Conservation (phyloP, 2,113 vertebrate species). For the Alligator sinensis region DNA sequence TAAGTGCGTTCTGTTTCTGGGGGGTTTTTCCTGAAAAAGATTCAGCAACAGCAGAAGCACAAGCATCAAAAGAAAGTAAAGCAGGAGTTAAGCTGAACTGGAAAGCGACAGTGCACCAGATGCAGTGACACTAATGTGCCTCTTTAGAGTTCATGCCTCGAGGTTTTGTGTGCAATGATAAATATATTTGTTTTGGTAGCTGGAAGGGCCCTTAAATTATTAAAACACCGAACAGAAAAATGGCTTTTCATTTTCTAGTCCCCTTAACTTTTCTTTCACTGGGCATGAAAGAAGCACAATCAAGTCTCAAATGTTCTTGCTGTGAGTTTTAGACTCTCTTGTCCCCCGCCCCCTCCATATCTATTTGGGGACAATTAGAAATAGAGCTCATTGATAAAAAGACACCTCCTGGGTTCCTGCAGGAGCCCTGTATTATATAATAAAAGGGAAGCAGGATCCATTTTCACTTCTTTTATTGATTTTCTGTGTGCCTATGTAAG, state of each 20-base stretch:
- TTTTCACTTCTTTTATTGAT: slow-evolving; percentile 58
- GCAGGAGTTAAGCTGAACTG: slow-evolving; percentile 50
- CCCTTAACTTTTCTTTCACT: slow-evolving; percentile 31
- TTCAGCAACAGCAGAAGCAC: not conserved
- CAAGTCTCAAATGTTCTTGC: slow-evolving; percentile 23
- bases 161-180: slow-evolving; percentile 62
- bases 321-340: not conserved
- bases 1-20: not conserved
- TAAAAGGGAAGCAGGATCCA: not conserved
- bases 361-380: slow-evolving; percentile 19
- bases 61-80: not conserved
- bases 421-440: not conserved
- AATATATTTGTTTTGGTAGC: slow-evolving; percentile 72
- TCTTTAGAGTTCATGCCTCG: slow-evolving; percentile 45
- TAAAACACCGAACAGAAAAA: slow-evolving; percentile 60
- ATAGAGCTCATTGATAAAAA: not conserved
- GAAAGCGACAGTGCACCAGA: slow-evolving; percentile 51
- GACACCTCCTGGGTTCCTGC: not conserved
- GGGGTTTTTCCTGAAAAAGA: not conserved
- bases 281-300: not conserved
- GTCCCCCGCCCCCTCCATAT: not conserved
- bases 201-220: slow-evolving; percentile 72
- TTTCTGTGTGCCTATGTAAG: not conserved
- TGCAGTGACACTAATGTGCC: slow-evolving; percentile 59
- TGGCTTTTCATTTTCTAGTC: slow-evolving; percentile 54